Percentiles rank a stretch among this genome's conserved stretches.
These are phyloP conservation scores for Oryzias curvinotus DNA, from an alignment of 2,113 vertebrate species.

Conservation along the genomic window DNA sequence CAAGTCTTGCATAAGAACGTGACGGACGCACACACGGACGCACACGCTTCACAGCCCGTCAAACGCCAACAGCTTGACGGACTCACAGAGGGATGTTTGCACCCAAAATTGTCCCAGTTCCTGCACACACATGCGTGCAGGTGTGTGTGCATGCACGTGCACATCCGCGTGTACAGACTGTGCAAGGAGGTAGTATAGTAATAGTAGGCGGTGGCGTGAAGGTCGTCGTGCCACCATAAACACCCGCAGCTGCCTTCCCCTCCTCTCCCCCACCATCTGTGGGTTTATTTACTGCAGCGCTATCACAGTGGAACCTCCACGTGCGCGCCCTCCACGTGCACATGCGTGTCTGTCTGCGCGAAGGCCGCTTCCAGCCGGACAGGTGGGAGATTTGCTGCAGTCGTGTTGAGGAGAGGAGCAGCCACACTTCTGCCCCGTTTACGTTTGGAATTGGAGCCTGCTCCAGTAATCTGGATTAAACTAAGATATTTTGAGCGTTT, in stretches of 20 bases:
- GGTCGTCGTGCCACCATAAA: slow-evolving; percentile 55
- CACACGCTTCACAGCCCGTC: slow-evolving; percentile 37
- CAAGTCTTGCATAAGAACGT: slow-evolving; percentile 61
- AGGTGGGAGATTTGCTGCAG: slow-evolving; percentile 52
- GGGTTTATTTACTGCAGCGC: slow-evolving; percentile 54
- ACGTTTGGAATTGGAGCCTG: no score
- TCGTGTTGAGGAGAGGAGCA: neutral
- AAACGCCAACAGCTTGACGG: slow-evolving; percentile 41
- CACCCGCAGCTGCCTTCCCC: slow-evolving; percentile 19
- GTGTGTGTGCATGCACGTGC: neutral
- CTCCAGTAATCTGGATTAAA: no score
- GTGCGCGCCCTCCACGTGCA: slow-evolving; percentile 18
- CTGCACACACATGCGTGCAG: neutral
- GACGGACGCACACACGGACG: slow-evolving; percentile 38
- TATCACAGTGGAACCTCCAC: slow-evolving; percentile 31
- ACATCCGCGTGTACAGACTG: slow-evolving; percentile 10
- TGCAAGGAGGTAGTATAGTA: slow-evolving; percentile 23
- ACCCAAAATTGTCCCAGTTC: slow-evolving; percentile 22
- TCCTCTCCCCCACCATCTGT: slow-evolving; percentile 19
- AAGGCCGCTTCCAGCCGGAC: slow-evolving; percentile 37
- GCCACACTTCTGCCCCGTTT: no score
- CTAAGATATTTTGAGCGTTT: no score
- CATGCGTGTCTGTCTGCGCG: slow-evolving; percentile 13
- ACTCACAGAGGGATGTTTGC: slow-evolving; percentile 23
- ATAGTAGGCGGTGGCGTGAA: slow-evolving; percentile 52